phyloP scores from a whole-genome alignment of 2,113 vertebrate species.

The Patagioenas fasciata region DNA sequence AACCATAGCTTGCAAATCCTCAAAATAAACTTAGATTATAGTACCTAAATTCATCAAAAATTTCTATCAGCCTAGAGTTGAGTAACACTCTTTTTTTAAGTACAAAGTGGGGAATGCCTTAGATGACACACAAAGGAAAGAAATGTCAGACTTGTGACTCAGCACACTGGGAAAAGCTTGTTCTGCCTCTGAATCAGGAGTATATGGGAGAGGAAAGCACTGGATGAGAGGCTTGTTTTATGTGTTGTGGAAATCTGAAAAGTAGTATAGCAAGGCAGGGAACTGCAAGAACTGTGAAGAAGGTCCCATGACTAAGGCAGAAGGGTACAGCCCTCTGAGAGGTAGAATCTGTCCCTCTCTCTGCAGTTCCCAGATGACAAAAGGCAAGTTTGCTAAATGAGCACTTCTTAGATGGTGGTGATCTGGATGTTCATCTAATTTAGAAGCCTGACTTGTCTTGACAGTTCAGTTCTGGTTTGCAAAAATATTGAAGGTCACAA shows the following conservation, averaged over 20 bases:
- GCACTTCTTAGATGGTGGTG: background rate
- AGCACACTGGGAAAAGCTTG: background rate
- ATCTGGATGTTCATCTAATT: background rate
- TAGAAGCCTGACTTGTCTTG: background rate
- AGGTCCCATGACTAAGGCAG: background rate
- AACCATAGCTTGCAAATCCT: background rate
- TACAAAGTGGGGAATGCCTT: background rate
- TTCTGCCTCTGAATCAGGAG: background rate
- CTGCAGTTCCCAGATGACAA: background rate
- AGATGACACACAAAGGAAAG: background rate
- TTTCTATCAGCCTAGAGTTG: background rate
- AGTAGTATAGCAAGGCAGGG: background rate
- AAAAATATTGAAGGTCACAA: background rate
- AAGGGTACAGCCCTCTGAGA: background rate
- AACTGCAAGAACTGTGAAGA: background rate
- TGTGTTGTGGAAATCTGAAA: background rate
- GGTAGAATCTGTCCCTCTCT: background rate
- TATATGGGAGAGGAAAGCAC: background rate
- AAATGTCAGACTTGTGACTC: constrained; percentile 11
- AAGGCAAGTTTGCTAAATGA: background rate
- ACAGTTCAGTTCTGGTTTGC: background rate
- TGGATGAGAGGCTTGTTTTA: background rate
- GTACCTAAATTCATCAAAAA: background rate
- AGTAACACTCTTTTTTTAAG: background rate
- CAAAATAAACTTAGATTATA: background rate